Percentiles rank a stretch among this genome's conserved stretches.
phyloP scores from a whole-genome alignment of 2,888 invertebrate species.

The Chironomus riparius region DNA sequence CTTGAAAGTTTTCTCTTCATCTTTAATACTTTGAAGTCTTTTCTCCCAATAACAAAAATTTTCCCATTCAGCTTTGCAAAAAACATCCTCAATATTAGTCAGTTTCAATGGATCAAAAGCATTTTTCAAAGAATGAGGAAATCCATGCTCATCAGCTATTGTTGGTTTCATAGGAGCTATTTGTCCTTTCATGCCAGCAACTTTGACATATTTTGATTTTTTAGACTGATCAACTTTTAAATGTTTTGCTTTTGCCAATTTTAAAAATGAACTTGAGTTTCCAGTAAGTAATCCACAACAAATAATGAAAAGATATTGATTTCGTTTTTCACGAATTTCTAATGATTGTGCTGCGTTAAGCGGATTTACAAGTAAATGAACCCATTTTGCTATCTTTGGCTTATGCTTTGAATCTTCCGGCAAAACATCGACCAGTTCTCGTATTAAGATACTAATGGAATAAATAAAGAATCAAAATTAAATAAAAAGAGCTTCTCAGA shows the following conservation, averaged over 20 bases:
- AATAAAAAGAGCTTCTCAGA: too few species aligned
- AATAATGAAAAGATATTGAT: constrained; percentile 20
- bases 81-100: not conserved
- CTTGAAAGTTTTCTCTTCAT: not conserved
- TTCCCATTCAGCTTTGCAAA: not conserved
- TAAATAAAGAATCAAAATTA: too few species aligned
- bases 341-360: not conserved
- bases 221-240: not conserved
- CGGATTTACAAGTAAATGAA: constrained; percentile 19
- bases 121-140: not conserved
- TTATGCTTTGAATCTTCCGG: too few species aligned
- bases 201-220: not conserved
- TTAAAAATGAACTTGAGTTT: not conserved
- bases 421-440: too few species aligned
- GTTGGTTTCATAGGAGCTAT: not conserved
- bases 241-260: not conserved
- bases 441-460: too few species aligned
- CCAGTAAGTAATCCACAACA: not conserved
- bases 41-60: not conserved
- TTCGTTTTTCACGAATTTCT: not conserved
- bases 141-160: not conserved
- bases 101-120: not conserved
- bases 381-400: constrained; percentile 6
- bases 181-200: not conserved
- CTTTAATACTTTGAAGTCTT: not conserved